Conservation (phyloP, 2,797 vertebrate species). For the Hydrolagus colliei region DNA sequence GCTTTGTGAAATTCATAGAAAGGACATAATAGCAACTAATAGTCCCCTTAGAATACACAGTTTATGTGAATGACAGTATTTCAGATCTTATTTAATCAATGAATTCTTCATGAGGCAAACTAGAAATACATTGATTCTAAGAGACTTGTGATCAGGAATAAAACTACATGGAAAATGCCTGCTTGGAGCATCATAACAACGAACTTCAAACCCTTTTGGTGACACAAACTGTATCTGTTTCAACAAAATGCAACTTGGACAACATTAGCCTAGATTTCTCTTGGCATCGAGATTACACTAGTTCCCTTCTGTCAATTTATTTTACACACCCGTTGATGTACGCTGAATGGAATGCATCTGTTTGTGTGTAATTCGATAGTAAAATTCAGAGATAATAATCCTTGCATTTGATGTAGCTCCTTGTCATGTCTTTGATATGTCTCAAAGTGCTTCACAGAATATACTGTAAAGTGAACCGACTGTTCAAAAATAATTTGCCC, state of each 20-base stretch:
- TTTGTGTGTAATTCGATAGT: neutral
- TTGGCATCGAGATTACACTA: neutral
- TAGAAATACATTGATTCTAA: neutral
- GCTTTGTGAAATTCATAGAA: neutral
- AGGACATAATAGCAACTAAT: neutral
- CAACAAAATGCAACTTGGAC: neutral
- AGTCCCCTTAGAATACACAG: neutral
- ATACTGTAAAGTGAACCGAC: too few relatives aligned
- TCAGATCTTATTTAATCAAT: neutral
- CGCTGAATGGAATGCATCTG: neutral
- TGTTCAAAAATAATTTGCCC: neutral
- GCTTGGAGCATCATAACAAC: neutral
- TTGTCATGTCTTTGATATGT: too few relatives aligned
- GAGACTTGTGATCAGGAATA: neutral
- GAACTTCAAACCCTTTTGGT: neutral
- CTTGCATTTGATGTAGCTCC: too few relatives aligned
- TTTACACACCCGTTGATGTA: neutral
- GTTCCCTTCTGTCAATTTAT: too few relatives aligned
- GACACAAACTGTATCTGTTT: neutral
- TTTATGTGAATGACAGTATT: neutral
- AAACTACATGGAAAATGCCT: neutral
- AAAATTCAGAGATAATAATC: neutral
- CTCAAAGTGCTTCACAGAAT: too few relatives aligned
- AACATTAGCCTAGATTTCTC: neutral
- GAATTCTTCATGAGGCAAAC: neutral